Evolutionary conservation across 2,888 invertebrate genomes (phyloP), one percentile per base, ranked within the genome.

Genomic region (Nomada goodeniana): DNA sequence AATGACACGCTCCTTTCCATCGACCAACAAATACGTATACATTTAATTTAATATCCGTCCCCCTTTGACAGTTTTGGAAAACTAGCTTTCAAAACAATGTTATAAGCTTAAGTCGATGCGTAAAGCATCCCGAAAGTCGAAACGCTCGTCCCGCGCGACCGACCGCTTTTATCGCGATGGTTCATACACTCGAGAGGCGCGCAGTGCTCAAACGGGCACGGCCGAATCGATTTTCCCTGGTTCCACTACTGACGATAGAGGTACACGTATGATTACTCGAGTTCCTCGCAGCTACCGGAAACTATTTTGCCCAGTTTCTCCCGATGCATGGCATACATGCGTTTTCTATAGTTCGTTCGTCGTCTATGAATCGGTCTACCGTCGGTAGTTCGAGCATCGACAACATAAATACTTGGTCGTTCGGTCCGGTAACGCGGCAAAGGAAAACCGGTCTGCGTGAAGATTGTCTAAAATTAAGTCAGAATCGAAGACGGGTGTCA

Each of bases 201-300:
- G 86, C 86, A 81, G 88, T 80, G 85, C 88, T 88, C 82, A 80
- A 88, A 86, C 84, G 88, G 87, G 87, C 86, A 86, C 88, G 85
- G 81, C 87, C 87, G 82, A 83, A 88, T 88, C 88, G 88, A 88
- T 88, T 88, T 88, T 88, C 83, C 80, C 76, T 85, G 86, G 76
- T 88, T 82, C 83, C 76, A 75, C 78, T 83, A 78, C 80, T 64
- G 86, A 74, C 86, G 80, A 76, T 79, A 80, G 81, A 67, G 72
- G 64, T 74, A 76, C 86, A 63, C 73, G 76, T 71, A 72, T 71
- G 81, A 82, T 85, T 85, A 76, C 61, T 68, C 84, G 68, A 53
- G 64, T 73, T 63, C 61, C 71, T 70, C 60, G 50, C 67, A 29
- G 70, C 57, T 75, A 60, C 59, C 68, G 52, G 67, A 76, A 81